Conservation (phyloP, 2,888 invertebrate genomes). For the Anthophora plumipes region DNA sequence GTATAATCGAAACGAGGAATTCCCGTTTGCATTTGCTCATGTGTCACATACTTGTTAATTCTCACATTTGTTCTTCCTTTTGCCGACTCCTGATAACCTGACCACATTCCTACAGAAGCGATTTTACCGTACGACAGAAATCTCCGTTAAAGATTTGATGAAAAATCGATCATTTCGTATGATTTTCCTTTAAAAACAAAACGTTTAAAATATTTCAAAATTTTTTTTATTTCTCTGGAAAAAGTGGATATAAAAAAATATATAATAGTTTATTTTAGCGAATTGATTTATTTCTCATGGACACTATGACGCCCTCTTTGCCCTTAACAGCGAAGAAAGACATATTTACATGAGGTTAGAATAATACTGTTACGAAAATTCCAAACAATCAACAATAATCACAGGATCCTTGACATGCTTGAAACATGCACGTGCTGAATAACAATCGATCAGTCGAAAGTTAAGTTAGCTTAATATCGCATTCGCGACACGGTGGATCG, state of each 20-base stretch:
- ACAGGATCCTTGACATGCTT: conserved; percentile 74
- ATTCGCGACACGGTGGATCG: background rate
- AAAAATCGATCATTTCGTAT: no score
- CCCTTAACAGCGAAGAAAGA: background rate
- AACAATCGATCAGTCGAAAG: conserved; percentile 53
- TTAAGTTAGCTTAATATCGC: background rate
- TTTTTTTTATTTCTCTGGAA: no score
- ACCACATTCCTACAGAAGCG: background rate
- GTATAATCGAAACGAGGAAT: conserved; percentile 37
- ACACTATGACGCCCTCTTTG: no score
- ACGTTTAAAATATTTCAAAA: no score
- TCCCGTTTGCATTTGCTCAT: conserved; percentile 8
- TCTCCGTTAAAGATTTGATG: no score
- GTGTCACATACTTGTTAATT: conserved; percentile 5
- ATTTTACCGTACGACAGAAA: no score
- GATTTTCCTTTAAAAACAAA: no score
- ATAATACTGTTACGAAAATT: conserved; percentile 13
- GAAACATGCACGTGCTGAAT: conserved; percentile 60
- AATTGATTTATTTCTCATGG: no score
- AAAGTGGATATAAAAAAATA: no score
- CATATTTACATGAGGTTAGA: background rate
- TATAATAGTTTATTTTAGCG: no score
- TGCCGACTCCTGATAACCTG: background rate
- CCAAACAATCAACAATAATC: conserved; percentile 61
- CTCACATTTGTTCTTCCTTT: background rate